A percentile compares a stretch with the other conserved stretches of the same genome.
phyloP scores from a whole-genome alignment of 2,888 invertebrate species.

The Melanchra persicariae region DNA sequence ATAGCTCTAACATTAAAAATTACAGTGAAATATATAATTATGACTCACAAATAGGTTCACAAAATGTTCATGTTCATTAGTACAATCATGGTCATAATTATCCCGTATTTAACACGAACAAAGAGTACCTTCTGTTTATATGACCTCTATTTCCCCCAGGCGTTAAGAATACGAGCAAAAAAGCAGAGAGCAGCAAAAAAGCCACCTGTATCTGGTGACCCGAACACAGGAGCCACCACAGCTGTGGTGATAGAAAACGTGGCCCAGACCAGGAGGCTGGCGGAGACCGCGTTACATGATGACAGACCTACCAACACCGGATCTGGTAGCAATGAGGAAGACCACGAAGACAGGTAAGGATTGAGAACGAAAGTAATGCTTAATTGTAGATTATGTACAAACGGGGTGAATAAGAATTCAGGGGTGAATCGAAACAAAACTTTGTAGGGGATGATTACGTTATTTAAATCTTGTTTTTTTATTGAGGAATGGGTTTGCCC shows the following conservation, averaged over 20 bases:
- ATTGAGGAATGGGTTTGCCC: too few species aligned
- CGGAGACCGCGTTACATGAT: conserved; percentile 95
- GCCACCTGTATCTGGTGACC: conserved; percentile 93
- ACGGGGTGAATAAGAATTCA: too few species aligned
- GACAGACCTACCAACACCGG: conserved; percentile 97
- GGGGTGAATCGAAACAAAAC: too few species aligned
- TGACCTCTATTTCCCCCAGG: conserved; percentile 88
- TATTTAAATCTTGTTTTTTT: too few species aligned
- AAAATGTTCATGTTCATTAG: too few species aligned
- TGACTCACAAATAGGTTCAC: too few species aligned
- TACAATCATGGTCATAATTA: too few species aligned
- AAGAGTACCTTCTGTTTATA: background rate
- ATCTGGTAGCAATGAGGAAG: conserved; percentile 84
- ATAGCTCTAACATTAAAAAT: too few species aligned
- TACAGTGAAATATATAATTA: too few species aligned
- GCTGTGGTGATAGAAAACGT: conserved; percentile 97
- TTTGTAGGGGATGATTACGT: too few species aligned
- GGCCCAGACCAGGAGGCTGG: conserved; percentile 94
- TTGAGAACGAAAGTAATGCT: background rate
- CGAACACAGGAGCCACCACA: conserved; percentile 93
- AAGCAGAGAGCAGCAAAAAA: conserved; percentile 95
- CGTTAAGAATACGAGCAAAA: conserved; percentile 95
- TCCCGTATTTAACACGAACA: too few species aligned
- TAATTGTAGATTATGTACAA: too few species aligned
- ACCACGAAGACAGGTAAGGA: conserved; percentile 84